phyloP scores from a whole-genome alignment of 2,797 vertebrate genomes.

The Coendou prehensilis region DNA sequence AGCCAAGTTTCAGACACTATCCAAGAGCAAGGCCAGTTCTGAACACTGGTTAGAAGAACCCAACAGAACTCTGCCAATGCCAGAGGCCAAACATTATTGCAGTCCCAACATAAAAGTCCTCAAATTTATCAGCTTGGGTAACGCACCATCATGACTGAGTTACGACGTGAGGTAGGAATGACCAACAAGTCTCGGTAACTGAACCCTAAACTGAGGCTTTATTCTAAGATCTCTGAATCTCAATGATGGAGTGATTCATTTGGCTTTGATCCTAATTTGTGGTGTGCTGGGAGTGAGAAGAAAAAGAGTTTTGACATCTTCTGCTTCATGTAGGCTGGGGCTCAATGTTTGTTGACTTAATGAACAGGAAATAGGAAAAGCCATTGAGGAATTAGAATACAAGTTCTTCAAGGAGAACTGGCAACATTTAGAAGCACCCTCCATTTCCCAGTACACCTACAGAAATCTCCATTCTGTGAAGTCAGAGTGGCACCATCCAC shows the following conservation, averaged over 20 bases:
- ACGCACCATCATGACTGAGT: not conserved
- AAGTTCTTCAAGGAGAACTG: not conserved
- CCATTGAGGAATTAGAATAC: not conserved
- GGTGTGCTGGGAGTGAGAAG: not conserved
- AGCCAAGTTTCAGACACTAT: not conserved
- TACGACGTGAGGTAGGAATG: not conserved
- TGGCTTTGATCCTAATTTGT: not conserved
- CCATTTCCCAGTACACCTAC: not conserved
- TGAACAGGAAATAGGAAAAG: constrained; percentile 59
- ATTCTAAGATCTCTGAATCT: constrained; percentile 11
- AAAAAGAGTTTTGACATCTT: not conserved
- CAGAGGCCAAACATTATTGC: not conserved
- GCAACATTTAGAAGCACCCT: not conserved
- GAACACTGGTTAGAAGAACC: not conserved
- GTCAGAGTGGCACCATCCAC: not conserved
- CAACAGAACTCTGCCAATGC: not conserved
- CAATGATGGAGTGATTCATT: not conserved
- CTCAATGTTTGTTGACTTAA: constrained; percentile 13
- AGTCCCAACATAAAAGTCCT: not conserved
- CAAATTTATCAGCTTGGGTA: not conserved
- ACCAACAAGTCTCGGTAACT: not conserved
- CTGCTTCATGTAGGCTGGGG: not conserved
- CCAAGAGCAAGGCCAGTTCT: not conserved
- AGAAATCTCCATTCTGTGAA: not conserved
- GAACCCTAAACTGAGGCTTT: not conserved